Base-by-base conservation (phyloP, 2,797 vertebrate genomes). In the Netta rufina region DNA sequence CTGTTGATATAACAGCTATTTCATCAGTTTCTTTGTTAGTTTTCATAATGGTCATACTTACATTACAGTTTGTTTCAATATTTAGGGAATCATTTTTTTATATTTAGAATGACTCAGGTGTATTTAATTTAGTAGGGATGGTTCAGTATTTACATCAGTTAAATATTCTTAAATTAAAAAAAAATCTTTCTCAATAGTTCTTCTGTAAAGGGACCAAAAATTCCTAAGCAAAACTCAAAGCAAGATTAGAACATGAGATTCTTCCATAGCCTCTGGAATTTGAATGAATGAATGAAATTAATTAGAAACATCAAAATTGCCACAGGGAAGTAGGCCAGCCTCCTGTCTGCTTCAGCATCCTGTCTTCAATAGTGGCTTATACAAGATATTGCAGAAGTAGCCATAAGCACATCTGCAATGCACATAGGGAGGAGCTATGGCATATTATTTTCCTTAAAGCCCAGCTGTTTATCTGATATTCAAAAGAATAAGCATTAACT, bases 221-320 rank as follows among this genome's bases (percentile, higher is more conserved):
- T 87, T 81, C 67, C 58, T 64, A 58, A 93, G 66, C 16, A 90
- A 93, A 92, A 83, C 58, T 87, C 49, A 95, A 91, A 85, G 82
- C 57, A 57, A 85, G 77, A 82, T 89, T 84, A 78, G 72, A 92
- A 91, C 8, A 39, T 1, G 6, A 82, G 66, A 78, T 87, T 89
- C 45, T 17, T 89, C 27, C 39, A 25, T 69, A 93, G 57, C 30
- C 61, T 65, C 57, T 93, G 92, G 87, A 94, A 93, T 96, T 70
- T 73, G 62, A 92, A 70, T 89, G 84, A 92, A 70, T 89, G 84
- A 94, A 95, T 91, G 30, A 95, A 94, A 88, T 84, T 93, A 96
- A 96, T 94, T 91, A 93, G 81, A 91, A 96, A 89, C 92, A 96
- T 70, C 33, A 93, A 66, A 80, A 70, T 75, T 66, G 92, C 94